Base-by-base conservation (phyloP, 1,140 invertebrate genomes). In the Protaetia brevitarsis region DNA sequence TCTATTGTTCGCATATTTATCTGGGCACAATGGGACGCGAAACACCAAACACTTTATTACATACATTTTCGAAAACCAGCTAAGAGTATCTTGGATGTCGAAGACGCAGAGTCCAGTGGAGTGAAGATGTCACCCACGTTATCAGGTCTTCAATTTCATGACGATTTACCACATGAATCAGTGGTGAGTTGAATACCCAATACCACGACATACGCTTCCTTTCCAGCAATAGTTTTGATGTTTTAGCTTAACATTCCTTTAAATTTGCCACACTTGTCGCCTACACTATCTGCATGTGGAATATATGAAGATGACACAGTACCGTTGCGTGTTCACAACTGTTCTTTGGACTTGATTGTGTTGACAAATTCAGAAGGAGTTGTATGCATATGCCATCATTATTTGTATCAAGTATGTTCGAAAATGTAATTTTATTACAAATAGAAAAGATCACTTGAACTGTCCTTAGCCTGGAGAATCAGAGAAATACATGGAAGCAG, bases 321-420 rank as follows among this genome's bases (percentile, higher is more conserved):
- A 68, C 91, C 90, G 1, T 77, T 92, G 36, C 81, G 89, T 61
- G 86, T 92, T 21, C 90, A 92, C 74, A 90, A 93, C 76, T 90
- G 89, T 75, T 89, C 89, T 6, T 78, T 93, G 23, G 90, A 93
- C 81, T 80, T 93, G 6, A 86, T 89, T 69, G 90, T 93, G 45
- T 81, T 92, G 41, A 88, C 89, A 23, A 85, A 88, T 74, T 83
- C 86, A 30, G 85, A 85, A 66, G 91, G 91, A 63, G 82, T 90
- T 73, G 85, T 93, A 16, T 92, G 90, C 70, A 87, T 94, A 45
- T 93, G 91, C 71, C 91, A 93, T 79, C 89, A 94, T 79, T 94
- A 93, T 72, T 79, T 93, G 0, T 94, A 93, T 74, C 88, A 92
- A 77, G 80, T 74, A 67, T 69, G 16, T 19, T 23, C 1, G 5